A percentile compares a stretch with the other conserved stretches of the same genome.
Conservation (phyloP, 2,113 vertebrate genomes). For the Gymnocephalus cernua region DNA sequence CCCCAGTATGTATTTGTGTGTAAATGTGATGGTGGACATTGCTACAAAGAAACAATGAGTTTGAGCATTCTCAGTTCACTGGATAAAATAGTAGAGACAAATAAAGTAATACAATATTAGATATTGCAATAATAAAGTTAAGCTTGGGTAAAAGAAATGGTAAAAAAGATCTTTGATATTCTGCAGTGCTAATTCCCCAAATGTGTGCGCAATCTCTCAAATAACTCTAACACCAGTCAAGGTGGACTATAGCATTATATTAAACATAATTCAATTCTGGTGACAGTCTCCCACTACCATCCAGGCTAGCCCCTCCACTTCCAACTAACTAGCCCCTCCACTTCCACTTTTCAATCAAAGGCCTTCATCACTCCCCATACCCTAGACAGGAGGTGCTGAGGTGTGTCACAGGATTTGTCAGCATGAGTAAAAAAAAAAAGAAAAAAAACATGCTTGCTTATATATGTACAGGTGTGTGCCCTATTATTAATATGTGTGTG, state of each 20-base stretch:
- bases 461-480: neutral
- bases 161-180: neutral
- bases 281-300: neutral
- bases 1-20: neutral
- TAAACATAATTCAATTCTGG: neutral
- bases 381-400: constrained; percentile 14
- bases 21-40: neutral
- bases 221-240: neutral
- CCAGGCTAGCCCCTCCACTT: neutral
- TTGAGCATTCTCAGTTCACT: neutral
- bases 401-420: constrained; percentile 33
- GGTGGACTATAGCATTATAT: neutral
- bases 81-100: no score
- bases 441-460: neutral
- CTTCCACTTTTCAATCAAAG: constrained; percentile 34
- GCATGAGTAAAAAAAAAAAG: constrained; percentile 38
- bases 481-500: neutral
- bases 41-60: neutral
- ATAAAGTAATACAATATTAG: neutral
- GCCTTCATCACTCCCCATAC: constrained; percentile 17
- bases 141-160: neutral
- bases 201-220: neutral
- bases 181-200: neutral
- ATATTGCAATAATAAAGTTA: neutral
- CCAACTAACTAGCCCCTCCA: neutral